Percentiles rank a stretch among this genome's conserved stretches.
These are phyloP conservation scores for Eumeta japonica DNA, from an alignment of 1,140 invertebrate genomes.

Conservation along the genomic window DNA sequence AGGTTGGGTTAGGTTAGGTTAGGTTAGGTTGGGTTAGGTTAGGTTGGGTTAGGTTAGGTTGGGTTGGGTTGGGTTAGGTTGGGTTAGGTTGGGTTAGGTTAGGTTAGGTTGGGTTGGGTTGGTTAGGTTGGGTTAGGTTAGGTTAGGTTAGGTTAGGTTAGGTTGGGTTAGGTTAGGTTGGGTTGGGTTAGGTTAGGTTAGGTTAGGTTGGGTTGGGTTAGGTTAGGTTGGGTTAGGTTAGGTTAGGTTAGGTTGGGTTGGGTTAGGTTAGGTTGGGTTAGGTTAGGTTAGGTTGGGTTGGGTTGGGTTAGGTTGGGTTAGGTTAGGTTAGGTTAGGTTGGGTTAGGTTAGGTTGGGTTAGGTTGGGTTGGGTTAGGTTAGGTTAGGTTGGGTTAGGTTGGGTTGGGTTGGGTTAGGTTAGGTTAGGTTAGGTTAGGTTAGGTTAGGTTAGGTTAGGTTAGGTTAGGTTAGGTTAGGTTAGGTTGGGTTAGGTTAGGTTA, in stretches of 20 bases:
- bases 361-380: constrained; percentile 5
- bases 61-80: constrained; percentile 4
- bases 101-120: too few species aligned
- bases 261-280: constrained; percentile 4
- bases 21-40: constrained; percentile 5
- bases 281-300: constrained; percentile 4
- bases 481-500: constrained; percentile 5
- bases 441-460: constrained; percentile 6
- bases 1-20: constrained; percentile 6
- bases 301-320: background rate
- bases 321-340: constrained; percentile 4
- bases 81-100: constrained; percentile 3
- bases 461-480: constrained; percentile 4
- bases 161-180: background rate
- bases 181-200: constrained; percentile 4
- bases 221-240: constrained; percentile 5
- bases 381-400: constrained; percentile 5
- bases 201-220: constrained; percentile 4
- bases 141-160: background rate
- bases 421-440: constrained; percentile 3
- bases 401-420: constrained; percentile 2
- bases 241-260: constrained; percentile 4
- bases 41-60: constrained; percentile 5
- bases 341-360: constrained; percentile 5
- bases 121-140: background rate